Evolutionary conservation across 23 tunicate genomes (phyloP).

Genomic region (Styela clava): DNA sequence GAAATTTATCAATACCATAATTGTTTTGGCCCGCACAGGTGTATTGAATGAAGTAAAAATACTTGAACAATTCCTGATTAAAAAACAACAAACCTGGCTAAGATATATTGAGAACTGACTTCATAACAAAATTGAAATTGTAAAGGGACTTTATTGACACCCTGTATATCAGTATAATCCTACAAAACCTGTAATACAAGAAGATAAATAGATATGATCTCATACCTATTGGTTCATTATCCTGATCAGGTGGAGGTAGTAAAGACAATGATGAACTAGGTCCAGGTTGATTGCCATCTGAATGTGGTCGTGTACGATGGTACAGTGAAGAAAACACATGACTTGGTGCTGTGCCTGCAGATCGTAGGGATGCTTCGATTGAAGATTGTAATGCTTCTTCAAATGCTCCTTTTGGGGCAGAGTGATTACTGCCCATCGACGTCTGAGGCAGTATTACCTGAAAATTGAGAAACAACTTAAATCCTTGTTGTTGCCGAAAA

Average conservation of each 20-base stretch:
- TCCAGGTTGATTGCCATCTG: neutral
- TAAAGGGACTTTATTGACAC: no score
- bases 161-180: no score
- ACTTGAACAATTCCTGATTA: no score
- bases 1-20: no score
- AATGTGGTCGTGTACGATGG: conserved; percentile 6
- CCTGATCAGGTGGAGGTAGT: neutral
- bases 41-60: no score
- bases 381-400: conserved; percentile 86
- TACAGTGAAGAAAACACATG: conserved; percentile 64
- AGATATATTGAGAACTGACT: no score
- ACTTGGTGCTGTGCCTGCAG: conserved; percentile 65
- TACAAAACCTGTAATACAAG: no score
- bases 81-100: no score
- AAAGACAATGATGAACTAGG: neutral
- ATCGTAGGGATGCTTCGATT: conserved; percentile 73
- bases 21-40: no score
- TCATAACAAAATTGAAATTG: no score
- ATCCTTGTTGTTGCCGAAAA: neutral
- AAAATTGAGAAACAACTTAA: neutral
- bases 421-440: conserved; percentile 72
- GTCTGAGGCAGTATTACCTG: conserved; percentile 68
- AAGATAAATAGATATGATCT: no score
- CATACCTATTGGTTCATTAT: neutral
- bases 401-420: conserved; percentile 68